phyloP scores from a whole-genome alignment of 2,797 vertebrate species.

The Monodelphis domestica region DNA sequence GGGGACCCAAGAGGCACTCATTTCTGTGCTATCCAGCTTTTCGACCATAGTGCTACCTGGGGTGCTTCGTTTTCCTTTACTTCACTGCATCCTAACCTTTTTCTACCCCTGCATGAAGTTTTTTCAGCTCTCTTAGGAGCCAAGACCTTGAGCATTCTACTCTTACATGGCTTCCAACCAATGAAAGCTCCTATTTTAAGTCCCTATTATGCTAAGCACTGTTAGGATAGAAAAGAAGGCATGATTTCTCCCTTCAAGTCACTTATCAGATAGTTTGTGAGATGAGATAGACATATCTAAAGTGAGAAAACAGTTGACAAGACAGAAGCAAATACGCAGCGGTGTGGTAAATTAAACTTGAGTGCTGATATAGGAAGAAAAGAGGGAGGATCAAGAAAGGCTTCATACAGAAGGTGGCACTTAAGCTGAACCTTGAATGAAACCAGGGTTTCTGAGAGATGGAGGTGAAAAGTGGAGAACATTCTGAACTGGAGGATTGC shows the following conservation, averaged over 20 bases:
- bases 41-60: background rate
- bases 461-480: background rate
- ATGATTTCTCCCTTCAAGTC: background rate
- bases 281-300: background rate
- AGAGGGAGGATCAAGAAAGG: background rate
- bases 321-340: background rate
- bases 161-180: background rate
- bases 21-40: background rate
- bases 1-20: background rate
- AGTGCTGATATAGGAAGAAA: background rate
- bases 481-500: background rate
- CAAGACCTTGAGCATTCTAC: background rate
- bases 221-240: background rate
- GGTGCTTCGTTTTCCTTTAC: constrained; percentile 4
- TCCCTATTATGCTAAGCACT: background rate
- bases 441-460: background rate
- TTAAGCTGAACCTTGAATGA: background rate
- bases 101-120: background rate
- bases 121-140: constrained; percentile 13
- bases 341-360: background rate
- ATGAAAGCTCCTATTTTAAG: background rate
- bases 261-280: background rate
- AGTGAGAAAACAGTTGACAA: background rate
- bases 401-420: background rate
- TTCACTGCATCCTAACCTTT: background rate